Evolutionary conservation across 23 tunicate genomes (phyloP).

Genomic region (Ciona savignyi): DNA sequence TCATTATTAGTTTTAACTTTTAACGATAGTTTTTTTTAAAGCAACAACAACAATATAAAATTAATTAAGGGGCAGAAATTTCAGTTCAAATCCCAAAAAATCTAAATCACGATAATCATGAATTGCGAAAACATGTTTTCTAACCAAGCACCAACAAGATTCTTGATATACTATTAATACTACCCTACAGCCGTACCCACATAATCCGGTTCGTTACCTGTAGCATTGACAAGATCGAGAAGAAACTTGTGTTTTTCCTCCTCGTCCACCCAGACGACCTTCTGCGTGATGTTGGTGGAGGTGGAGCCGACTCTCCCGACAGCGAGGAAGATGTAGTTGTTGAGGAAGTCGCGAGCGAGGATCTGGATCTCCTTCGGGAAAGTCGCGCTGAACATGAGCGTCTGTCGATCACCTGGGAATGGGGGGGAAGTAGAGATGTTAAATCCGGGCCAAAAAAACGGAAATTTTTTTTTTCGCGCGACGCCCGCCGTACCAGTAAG

Average conservation of each 20-base stretch:
- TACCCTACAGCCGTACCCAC: too few species aligned
- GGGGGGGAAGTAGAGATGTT: background rate
- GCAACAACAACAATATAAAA: too few species aligned
- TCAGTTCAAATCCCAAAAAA: background rate
- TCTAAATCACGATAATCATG: background rate
- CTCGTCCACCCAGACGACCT: slow-evolving; percentile 99
- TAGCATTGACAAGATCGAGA: slow-evolving; percentile 92
- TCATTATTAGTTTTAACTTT: too few species aligned
- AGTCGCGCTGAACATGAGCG: slow-evolving; percentile 99
- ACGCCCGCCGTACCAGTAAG: too few species aligned
- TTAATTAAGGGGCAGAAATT: too few species aligned
- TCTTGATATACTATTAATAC: too few species aligned
- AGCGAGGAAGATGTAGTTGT: slow-evolving; percentile 96
- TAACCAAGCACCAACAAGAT: too few species aligned
- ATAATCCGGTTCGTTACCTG: slow-evolving; percentile 47
- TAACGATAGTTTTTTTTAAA: too few species aligned
- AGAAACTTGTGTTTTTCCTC: slow-evolving; percentile 96
- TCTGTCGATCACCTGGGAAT: slow-evolving; percentile 75
- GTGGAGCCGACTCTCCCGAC: slow-evolving; percentile 99
- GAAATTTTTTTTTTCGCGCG: background rate
- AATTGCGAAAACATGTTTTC: background rate
- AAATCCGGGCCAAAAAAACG: background rate
- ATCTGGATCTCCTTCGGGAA: slow-evolving; percentile 98
- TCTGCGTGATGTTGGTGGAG: slow-evolving; percentile 99
- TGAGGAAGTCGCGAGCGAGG: slow-evolving; percentile 95